These are phyloP conservation scores for Sebastes flavidus DNA, from an alignment of 2,797 vertebrate genomes.

Conservation along the genomic window DNA sequence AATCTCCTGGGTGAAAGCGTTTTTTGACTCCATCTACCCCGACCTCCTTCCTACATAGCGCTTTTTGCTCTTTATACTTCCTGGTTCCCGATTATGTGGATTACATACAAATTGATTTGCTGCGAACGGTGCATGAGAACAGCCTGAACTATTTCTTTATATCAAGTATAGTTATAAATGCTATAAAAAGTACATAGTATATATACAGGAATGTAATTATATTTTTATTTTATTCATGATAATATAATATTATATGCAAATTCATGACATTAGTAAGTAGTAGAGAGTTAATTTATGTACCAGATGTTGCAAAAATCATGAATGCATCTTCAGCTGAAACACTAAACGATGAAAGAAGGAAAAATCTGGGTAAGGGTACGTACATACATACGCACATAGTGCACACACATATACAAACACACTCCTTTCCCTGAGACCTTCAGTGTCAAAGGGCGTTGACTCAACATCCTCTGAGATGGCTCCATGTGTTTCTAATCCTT, in stretches of 20 bases:
- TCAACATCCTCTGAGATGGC: not conserved
- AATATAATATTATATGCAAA: not conserved
- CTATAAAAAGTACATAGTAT: too few relatives aligned
- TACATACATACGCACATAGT: not conserved
- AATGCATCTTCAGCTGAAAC: not conserved
- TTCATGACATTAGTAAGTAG: not conserved
- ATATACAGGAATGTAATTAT: not conserved
- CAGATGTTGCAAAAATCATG: not conserved
- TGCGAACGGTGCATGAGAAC: too few relatives aligned
- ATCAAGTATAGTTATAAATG: not conserved
- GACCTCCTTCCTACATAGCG: too few relatives aligned
- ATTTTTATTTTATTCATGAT: not conserved
- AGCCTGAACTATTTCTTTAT: not conserved
- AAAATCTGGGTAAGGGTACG: not conserved
- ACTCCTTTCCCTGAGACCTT: not conserved
- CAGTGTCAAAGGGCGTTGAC: conserved; percentile 10
- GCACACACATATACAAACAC: not conserved
- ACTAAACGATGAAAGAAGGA: conserved; percentile 13
- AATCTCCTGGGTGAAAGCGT: too few relatives aligned
- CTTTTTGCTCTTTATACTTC: too few relatives aligned
- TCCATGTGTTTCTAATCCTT: not conserved
- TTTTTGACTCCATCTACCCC: too few relatives aligned
- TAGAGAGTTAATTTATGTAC: not conserved
- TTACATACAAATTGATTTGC: too few relatives aligned
- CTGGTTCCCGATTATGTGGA: too few relatives aligned